These are phyloP conservation scores for Galaxias olidus DNA, from an alignment of 2,797 vertebrate genomes.

Conservation along the genomic window DNA sequence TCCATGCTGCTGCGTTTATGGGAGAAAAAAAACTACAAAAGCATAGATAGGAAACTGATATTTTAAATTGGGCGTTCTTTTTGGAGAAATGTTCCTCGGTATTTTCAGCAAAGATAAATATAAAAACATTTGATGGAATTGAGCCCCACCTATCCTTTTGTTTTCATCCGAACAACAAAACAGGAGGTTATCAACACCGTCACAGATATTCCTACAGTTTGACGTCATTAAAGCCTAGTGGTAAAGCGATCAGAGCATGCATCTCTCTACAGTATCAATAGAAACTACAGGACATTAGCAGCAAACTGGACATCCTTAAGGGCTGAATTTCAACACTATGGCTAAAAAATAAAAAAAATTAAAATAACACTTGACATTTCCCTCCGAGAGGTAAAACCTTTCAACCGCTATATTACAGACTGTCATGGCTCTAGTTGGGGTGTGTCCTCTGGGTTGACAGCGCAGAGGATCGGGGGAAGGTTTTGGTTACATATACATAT, in stretches of 20 bases:
- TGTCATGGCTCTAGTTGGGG: not conserved
- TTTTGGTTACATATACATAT: constrained; percentile 82
- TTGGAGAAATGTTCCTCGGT: constrained; percentile 10
- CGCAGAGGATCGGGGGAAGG: constrained; percentile 44
- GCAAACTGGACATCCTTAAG: constrained; percentile 91
- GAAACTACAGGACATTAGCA: constrained; percentile 88
- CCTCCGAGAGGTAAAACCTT: not conserved
- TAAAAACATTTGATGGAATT: constrained; percentile 59
- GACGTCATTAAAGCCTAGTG: constrained; percentile 90
- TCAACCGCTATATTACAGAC: constrained; percentile 4
- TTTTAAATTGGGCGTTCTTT: too few species aligned
- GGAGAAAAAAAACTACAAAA: too few species aligned
- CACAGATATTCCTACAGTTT: constrained; percentile 81
- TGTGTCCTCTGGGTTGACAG: not conserved
- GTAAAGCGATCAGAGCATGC: constrained; percentile 86
- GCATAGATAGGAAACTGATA: too few species aligned
- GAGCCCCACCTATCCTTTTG: constrained; percentile 68
- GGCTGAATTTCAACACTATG: constrained; percentile 80
- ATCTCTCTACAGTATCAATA: constrained; percentile 82
- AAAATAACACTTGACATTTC: not conserved
- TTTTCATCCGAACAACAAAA: constrained; percentile 66
- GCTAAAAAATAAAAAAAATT: constrained; percentile 30
- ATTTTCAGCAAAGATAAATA: constrained; percentile 28
- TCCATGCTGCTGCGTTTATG: too few species aligned
- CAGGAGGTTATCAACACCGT: constrained; percentile 75